Evolutionary conservation across 2,113 vertebrate species (phyloP).

Genomic region (Leucoraja erinaceus): DNA sequence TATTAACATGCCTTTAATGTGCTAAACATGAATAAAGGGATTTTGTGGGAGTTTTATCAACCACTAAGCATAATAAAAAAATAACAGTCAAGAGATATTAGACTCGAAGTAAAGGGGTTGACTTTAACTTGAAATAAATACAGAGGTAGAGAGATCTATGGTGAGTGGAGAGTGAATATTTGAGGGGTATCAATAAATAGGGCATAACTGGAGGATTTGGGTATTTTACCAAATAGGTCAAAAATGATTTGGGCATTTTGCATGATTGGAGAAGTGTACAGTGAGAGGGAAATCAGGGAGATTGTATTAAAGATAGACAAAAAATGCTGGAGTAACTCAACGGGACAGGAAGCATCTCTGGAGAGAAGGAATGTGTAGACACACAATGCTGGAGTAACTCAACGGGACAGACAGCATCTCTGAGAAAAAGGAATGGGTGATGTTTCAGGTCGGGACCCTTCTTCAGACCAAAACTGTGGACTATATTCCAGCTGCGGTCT

Average conservation of each 20-base stretch:
- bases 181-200: not conserved
- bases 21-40: not conserved
- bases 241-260: not conserved
- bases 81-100: not conserved
- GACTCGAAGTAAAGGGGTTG: not conserved
- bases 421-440: too few relatives aligned
- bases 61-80: not conserved
- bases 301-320: too few relatives aligned
- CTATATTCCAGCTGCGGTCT: too few relatives aligned
- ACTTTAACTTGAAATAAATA: not conserved
- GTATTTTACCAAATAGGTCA: not conserved
- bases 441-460: too few relatives aligned
- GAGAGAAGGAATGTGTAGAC: too few relatives aligned
- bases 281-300: too few relatives aligned
- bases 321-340: too few relatives aligned
- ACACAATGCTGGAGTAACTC: too few relatives aligned
- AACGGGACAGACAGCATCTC: too few relatives aligned
- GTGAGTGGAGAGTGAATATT: not conserved
- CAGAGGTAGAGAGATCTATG: not conserved
- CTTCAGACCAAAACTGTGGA: too few relatives aligned
- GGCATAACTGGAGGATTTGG: not conserved
- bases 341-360: too few relatives aligned
- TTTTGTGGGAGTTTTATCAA: not conserved
- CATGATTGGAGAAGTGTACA: not conserved
- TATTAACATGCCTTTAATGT: not conserved